Base-by-base conservation (phyloP, 2,888 invertebrate genomes). In the Zygogramma bicolorata region DNA sequence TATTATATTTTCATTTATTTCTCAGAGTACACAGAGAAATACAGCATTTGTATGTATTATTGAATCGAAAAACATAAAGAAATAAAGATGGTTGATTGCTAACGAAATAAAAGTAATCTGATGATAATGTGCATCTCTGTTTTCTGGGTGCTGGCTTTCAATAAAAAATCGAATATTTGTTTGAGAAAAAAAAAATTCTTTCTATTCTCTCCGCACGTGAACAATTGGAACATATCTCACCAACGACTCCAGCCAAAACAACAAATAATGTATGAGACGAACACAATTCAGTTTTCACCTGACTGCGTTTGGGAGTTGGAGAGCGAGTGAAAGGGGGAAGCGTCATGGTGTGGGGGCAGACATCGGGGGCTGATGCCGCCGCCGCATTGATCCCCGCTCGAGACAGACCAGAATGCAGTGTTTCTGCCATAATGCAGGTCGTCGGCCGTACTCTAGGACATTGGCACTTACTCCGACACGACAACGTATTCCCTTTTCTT, bases 361-460 rank as follows among this genome's bases (percentile, higher is more conserved):
- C 89, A 88, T 87, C 89, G 61, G 88, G 88, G 88, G 88, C 87
- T 87, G 65, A 34, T 31, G 88, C 88, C 88, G 88, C 88, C 83
- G 88, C 65, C 82, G 81, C 83, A 84, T 83, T 84, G 88, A 89
- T 89, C 88, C 88, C 88, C 88, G 88, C 88, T 89, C 88, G 88
- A 89, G 85, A 85, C 84, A 79, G 84, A 68, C 84, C 87, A 85
- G 87, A 86, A 87, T 85, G 86, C 79, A 80, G 69, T 75, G 84
- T 85, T 85, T 84, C 85, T 86, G 79, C 78, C 77, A 80, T 79
- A 81, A 81, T 82, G 74, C 74, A 83, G 85, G 85, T 85, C 85
- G 84, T 82, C 85, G 84, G 77, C 84, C 84, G 84, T 83, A 74
- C 75, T 78, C 79, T 82, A 82, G 85, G 84, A 81, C 84, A 81